Base-by-base conservation (phyloP, 2,888 invertebrate genomes). In the Laothoe populi region DNA sequence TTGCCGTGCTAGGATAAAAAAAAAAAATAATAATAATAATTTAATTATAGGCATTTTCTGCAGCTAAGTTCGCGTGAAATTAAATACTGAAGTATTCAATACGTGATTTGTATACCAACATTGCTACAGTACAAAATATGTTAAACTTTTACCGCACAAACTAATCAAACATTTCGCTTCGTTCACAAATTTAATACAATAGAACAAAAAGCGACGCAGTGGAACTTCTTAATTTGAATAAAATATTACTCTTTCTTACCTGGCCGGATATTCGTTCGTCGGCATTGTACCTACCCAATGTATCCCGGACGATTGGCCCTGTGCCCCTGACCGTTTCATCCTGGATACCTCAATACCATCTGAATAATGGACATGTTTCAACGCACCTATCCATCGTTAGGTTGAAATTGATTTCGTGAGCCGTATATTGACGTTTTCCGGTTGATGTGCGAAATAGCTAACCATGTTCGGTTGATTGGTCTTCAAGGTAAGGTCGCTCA, bases 291-390 rank as follows among this genome's bases (percentile, higher is more conserved):
- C 82, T 81, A 79, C 82, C 79, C 81, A 77, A 81, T 82, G 82
- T 85, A 84, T 86, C 77, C 75, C 75, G 72, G 81, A 78, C 83
- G 81, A 80, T 85, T 84, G 82, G 80, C 82, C 79, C 79, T 72
- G 66, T 77, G 79, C 80, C 82, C 81, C 76, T 77, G 61, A 68
- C 72, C 73, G 75, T 71, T 74, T 71, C 64, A 4, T 70, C 68
- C 64, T 68, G 72, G 75, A 70, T 67, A 71, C 79, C 77, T 75
- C 81, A 73, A 78, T 80, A 76, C 78, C 71, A 75, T 74, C 80
- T 88, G 86, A 88, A 88, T 89, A 89, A 88, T 86, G 82, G 84
- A 85, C 86, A 86, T 84, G 87, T 84, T 86, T 84, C 82, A 86
- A 82, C 79, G 79, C 72, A 80, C 64, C 68, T 65, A 69, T 79